A percentile compares a stretch with the other conserved stretches of the same genome.
phyloP scores from a whole-genome alignment of 2,888 invertebrate species.

The Hesperia comma region DNA sequence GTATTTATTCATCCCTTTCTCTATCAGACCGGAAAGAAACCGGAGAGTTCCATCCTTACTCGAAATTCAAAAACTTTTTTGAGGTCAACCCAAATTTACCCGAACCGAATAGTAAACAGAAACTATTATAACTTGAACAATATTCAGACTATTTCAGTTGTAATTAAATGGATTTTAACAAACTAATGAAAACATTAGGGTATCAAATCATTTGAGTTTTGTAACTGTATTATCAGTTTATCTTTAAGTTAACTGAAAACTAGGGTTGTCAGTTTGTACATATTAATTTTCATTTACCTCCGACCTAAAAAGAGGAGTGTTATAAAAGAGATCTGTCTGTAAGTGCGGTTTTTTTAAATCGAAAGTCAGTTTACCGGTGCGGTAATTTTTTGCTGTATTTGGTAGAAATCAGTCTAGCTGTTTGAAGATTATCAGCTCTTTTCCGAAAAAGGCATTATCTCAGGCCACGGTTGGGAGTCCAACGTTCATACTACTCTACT shows the following conservation, averaged over 20 bases:
- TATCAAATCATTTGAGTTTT: conserved; percentile 33
- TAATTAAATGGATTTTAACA: conserved; percentile 21
- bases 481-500: too few relatives aligned
- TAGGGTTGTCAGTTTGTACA: too few relatives aligned
- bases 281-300: too few relatives aligned
- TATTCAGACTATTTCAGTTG: conserved; percentile 5
- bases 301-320: too few relatives aligned
- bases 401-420: too few relatives aligned
- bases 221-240: conserved; percentile 33
- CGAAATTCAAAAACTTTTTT: conserved; percentile 43
- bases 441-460: too few relatives aligned
- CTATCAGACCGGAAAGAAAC: conserved; percentile 30
- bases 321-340: too few relatives aligned
- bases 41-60: conserved; percentile 31
- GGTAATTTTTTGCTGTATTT: too few relatives aligned
- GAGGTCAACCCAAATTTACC: conserved; percentile 29
- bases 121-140: conserved; percentile 30
- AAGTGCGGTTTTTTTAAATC: too few relatives aligned
- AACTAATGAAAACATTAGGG: conserved; percentile 33
- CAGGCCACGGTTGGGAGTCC: too few relatives aligned
- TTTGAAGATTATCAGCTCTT: too few relatives aligned
- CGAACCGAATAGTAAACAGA: conserved; percentile 9
- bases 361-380: too few relatives aligned
- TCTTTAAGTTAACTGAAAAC: neutral
- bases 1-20: conserved; percentile 33